Evolutionary conservation across 2,113 vertebrate genomes (phyloP).

Genomic region (Hucho hucho): DNA sequence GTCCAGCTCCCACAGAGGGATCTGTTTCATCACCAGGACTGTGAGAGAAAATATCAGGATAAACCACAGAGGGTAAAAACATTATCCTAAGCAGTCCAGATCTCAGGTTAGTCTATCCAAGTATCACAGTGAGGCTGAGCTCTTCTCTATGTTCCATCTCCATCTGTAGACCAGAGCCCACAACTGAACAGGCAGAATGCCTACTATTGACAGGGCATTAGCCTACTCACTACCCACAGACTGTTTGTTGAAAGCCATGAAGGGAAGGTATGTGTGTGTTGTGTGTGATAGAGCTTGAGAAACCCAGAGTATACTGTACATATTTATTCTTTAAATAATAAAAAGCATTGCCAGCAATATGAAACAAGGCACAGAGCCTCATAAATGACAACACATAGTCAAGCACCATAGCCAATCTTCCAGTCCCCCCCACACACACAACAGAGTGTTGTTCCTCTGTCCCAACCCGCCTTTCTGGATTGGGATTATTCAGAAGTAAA

Average conservation of each 20-base stretch:
- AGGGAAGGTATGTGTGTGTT: too few relatives aligned
- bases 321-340: slow-evolving; percentile 5
- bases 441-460: too few relatives aligned
- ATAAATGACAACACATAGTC: background rate
- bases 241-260: too few relatives aligned
- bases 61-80: background rate
- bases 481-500: too few relatives aligned
- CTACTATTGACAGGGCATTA: too few relatives aligned
- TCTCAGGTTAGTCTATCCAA: background rate
- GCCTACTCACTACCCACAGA: too few relatives aligned
- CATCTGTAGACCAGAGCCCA: background rate
- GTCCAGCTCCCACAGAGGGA: slow-evolving; percentile 8
- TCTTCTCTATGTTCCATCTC: slow-evolving; percentile 5
- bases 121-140: slow-evolving; percentile 13
- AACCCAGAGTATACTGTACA: background rate
- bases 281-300: too few relatives aligned
- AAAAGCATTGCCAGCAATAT: background rate
- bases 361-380: background rate
- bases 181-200: background rate
- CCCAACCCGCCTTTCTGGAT: too few relatives aligned
- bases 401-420: background rate
- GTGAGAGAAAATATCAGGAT: background rate
- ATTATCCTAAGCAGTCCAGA: slow-evolving; percentile 12
- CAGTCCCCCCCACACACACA: background rate
- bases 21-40: background rate